These are phyloP conservation scores for Hafferia zeledoni DNA, from an alignment of 2,797 vertebrate species.

Conservation along the genomic window DNA sequence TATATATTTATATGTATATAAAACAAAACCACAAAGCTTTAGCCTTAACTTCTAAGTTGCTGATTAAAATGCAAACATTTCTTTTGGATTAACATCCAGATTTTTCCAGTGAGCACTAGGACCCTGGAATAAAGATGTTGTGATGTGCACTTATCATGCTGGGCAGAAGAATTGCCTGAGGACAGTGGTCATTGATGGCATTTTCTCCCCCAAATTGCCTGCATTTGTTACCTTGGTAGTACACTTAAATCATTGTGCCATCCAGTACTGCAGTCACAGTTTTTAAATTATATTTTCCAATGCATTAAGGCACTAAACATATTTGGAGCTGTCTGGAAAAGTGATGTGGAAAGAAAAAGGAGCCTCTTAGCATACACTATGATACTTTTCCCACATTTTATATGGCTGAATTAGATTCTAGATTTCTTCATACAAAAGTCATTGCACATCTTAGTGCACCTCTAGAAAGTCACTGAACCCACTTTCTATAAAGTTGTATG, in stretches of 20 bases:
- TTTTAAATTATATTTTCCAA: neutral
- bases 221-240: neutral
- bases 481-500: neutral
- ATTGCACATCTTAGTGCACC: neutral
- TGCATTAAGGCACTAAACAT: neutral
- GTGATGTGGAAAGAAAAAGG: neutral
- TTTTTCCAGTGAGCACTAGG: neutral
- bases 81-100: neutral
- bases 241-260: neutral
- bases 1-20: too few relatives aligned
- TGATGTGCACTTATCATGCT: neutral
- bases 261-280: neutral
- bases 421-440: neutral
- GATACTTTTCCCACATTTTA: neutral
- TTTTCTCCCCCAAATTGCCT: neutral
- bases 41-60: neutral
- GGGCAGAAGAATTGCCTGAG: neutral
- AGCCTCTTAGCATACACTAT: neutral
- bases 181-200: neutral
- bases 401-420: neutral
- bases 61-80: neutral
- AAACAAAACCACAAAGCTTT: neutral
- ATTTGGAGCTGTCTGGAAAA: neutral
- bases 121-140: neutral
- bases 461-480: constrained; percentile 18